Percentiles rank a stretch among this genome's conserved stretches.
These are phyloP conservation scores for Agonopterix subpropinquella DNA, from an alignment of 2,888 invertebrate genomes.

Conservation along the genomic window DNA sequence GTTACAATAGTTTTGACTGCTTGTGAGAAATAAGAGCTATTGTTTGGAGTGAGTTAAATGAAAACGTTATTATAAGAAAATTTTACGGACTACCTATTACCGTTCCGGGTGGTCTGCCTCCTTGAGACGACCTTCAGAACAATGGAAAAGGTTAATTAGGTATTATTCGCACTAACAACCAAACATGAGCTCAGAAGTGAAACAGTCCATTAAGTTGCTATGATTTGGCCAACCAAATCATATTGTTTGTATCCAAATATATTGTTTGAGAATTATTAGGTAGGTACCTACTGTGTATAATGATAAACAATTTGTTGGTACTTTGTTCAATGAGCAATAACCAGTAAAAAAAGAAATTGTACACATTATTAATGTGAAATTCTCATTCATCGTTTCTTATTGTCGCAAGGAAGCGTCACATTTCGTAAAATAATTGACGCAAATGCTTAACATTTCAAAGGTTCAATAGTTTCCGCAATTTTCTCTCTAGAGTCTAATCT, in stretches of 20 bases:
- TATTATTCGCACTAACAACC: background rate
- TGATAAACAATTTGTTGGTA: too few relatives aligned
- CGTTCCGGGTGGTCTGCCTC: constrained; percentile 38
- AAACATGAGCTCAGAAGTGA: too few relatives aligned
- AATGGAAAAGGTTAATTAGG: constrained; percentile 19
- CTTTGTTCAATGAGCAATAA: too few relatives aligned
- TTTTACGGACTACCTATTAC: constrained; percentile 20
- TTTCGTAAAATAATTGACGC: constrained; percentile 8
- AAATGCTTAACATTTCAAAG: constrained; percentile 27
- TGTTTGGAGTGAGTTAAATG: constrained; percentile 18
- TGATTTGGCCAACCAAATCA: too few relatives aligned
- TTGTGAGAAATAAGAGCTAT: constrained; percentile 15
- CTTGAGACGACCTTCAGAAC: constrained; percentile 42
- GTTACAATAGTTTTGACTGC: constrained; percentile 8
- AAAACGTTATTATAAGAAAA: constrained; percentile 22
- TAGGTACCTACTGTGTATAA: too few relatives aligned
- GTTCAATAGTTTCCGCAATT: constrained; percentile 50
- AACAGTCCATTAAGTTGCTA: too few relatives aligned
- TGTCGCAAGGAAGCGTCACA: background rate
- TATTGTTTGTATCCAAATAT: too few relatives aligned
- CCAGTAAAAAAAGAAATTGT: too few relatives aligned
- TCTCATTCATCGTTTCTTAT: too few relatives aligned
- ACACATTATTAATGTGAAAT: too few relatives aligned
- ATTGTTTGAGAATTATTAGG: too few relatives aligned
- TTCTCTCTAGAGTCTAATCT: constrained; percentile 39